A percentile compares a stretch with the other conserved stretches of the same genome.
These are phyloP conservation scores for Whitmania pigra DNA, from an alignment of 1,140 invertebrate genomes.

Conservation along the genomic window DNA sequence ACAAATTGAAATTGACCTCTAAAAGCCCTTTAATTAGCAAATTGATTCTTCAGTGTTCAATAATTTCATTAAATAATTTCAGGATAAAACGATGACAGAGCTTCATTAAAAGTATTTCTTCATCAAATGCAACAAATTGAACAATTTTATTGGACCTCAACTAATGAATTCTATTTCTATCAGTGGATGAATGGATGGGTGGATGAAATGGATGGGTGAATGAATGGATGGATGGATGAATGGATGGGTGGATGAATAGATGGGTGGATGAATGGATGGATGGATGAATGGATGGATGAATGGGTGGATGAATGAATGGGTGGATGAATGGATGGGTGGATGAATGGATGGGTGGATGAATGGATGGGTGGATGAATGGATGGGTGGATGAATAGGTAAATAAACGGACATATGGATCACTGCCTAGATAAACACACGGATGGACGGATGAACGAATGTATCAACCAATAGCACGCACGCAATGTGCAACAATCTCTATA, in stretches of 20 bases:
- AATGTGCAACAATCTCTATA: no score
- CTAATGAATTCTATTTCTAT: not conserved
- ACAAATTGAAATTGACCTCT: no score
- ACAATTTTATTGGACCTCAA: not conserved
- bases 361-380: conserved; percentile 1
- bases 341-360: not conserved
- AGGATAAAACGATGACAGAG: no score
- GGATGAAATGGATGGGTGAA: not conserved
- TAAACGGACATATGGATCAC: not conserved
- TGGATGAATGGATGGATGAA: not conserved
- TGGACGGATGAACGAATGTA: conserved; percentile 2
- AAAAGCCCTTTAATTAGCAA: no score
- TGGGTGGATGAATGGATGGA: conserved; percentile 1
- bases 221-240: not conserved
- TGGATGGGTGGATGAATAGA: not conserved
- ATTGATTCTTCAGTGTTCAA: no score
- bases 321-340: not conserved
- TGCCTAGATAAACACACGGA: not conserved
- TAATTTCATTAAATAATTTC: no score
- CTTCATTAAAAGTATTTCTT: no score
- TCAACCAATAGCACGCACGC: not conserved
- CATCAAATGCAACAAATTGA: no score
- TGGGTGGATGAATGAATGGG: not conserved
- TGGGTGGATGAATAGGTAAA: not conserved
- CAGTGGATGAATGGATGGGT: not conserved